Base-by-base conservation (phyloP, 2,113 vertebrate genomes). In the Protobothrops mucrosquamatus region DNA sequence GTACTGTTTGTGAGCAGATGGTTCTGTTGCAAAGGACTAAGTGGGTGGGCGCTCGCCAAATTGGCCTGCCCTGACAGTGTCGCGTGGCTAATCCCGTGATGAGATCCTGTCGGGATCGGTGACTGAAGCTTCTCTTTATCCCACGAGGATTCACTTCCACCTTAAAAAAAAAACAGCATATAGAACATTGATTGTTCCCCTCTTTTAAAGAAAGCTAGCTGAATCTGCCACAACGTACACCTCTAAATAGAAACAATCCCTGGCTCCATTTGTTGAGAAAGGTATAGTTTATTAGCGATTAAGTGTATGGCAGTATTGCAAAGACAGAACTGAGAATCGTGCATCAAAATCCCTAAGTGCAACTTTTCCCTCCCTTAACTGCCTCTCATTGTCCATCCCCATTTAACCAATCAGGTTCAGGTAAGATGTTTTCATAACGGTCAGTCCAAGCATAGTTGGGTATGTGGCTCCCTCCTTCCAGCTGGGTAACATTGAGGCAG, bases 111-210 rank as follows among this genome's bases (percentile, higher is more conserved):
- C 6, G 98, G 97, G 52, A 97, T 97, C 90, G 98, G 98, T 93
- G 98, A 98, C 92, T 98, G 98, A 26, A 98, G 97, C 95, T 98
- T 98, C 94, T 99, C 98, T 87, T 99, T 99, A 94, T 99, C 98
- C 98, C 98, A 99, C 57, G 98, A 98, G 52, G 97, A 98, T 96
- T 99, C 98, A 94, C 98, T 98, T 94, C 98, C 98, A 96, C 98
- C 98, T 99, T 96, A 88, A 69, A 57, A n/a, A n/a, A 10, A 98
- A 95, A 96, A 95, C 22, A 97, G 90, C 26, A 51, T 3, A 95
- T 64, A 56, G 12, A 69, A 51, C 61, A 34, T 10, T 39, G 26
- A 90, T 4, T 23, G 34, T 22, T 22, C 74, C 34, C 34, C 3
- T 0, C 34, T 81, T 81, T 81, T 81, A 43, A 81, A 22, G 74